phyloP scores from a whole-genome alignment of 2,797 vertebrate species.

The Tympanoctomys barrerae region DNA sequence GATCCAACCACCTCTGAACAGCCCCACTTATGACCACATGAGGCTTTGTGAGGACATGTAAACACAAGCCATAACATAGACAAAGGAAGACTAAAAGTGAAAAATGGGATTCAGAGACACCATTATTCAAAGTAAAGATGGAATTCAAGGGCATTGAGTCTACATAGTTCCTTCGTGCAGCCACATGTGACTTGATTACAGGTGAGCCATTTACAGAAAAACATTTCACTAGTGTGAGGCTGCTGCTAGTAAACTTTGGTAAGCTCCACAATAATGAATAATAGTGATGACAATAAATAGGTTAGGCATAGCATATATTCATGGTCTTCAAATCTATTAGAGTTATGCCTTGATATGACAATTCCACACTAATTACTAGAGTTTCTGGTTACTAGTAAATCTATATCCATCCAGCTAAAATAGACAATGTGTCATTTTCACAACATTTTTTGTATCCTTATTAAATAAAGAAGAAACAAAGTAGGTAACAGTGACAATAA shows the following conservation, averaged over 20 bases:
- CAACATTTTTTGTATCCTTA: constrained; percentile 8
- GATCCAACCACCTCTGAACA: background rate
- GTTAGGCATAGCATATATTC: background rate
- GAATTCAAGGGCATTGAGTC: background rate
- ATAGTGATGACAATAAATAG: background rate
- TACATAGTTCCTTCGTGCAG: background rate
- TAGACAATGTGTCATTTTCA: background rate
- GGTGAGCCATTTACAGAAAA: background rate
- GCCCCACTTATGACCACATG: background rate
- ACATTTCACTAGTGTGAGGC: background rate
- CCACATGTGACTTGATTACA: background rate
- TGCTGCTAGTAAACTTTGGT: background rate
- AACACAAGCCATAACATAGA: background rate
- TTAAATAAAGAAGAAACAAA: constrained; percentile 9
- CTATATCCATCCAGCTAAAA: background rate
- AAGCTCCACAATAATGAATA: background rate
- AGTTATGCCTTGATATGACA: background rate
- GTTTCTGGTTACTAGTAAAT: background rate
- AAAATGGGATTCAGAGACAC: background rate
- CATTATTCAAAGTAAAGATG: background rate
- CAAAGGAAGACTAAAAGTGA: background rate
- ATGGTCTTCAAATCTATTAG: background rate
- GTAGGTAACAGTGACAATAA: background rate
- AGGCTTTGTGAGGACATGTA: background rate
- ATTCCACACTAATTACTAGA: background rate